A percentile compares a stretch with the other conserved stretches of the same genome.
Evolutionary conservation across 2,888 invertebrate species (phyloP).

Genomic region (Machimus rusticus): DNA sequence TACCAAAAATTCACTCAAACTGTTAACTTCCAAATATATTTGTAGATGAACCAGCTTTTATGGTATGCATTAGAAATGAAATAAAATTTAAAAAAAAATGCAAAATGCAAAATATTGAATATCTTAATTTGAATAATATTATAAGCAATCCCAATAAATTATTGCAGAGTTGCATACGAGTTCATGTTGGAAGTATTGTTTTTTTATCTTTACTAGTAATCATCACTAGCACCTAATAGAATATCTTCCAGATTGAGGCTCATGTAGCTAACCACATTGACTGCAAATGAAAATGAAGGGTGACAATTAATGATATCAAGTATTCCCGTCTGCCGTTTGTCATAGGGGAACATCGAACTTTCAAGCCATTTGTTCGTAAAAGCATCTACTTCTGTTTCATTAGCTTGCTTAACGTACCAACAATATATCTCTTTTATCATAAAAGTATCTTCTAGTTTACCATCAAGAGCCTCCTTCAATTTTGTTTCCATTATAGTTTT

Average conservation of each 20-base stretch:
- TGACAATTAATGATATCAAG: not conserved
- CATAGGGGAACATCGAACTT: not conserved
- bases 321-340: not conserved
- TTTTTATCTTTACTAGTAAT: not conserved
- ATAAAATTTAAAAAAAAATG: too few species aligned
- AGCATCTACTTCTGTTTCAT: not conserved
- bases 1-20: too few species aligned
- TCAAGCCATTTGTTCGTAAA: not conserved
- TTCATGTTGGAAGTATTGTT: too few species aligned
- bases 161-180: too few species aligned
- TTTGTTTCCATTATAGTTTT: not conserved
- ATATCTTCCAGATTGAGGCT: not conserved
- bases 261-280: not conserved
- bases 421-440: not conserved
- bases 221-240: not conserved
- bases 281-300: not conserved
- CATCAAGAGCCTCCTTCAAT: not conserved
- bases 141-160: too few species aligned
- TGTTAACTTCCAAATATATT: too few species aligned
- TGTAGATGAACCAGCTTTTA: too few species aligned
- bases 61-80: too few species aligned
- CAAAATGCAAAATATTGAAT: too few species aligned
- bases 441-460: not conserved
- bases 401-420: not conserved
- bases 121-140: too few species aligned